Evolutionary conservation across 2,888 invertebrate genomes (phyloP).

Genomic region (Diaphora mendica): DNA sequence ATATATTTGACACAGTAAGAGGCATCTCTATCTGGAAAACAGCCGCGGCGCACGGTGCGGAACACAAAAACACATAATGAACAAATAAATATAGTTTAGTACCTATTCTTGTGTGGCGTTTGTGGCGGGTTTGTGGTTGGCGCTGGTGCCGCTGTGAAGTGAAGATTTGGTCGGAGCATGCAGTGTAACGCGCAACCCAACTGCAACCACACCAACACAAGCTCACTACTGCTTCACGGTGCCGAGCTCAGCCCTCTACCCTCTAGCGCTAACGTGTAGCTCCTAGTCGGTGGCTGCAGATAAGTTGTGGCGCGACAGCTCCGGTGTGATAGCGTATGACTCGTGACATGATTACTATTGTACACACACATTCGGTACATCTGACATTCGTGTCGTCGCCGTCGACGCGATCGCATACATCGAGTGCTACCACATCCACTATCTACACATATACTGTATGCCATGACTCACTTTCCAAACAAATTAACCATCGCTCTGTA

Average conservation of each 20-base stretch:
- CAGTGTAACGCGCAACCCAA: slow-evolving; percentile 96
- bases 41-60: slow-evolving; percentile 83
- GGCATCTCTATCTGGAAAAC: slow-evolving; percentile 78
- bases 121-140: slow-evolving; percentile 85
- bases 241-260: slow-evolving; percentile 30
- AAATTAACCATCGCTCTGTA: slow-evolving; percentile 72
- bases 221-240: slow-evolving; percentile 76
- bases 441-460: slow-evolving; percentile 71
- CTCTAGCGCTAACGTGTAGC: slow-evolving; percentile 21
- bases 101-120: slow-evolving; percentile 86
- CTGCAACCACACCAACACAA: slow-evolving; percentile 91
- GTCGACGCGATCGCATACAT: slow-evolving; percentile 45
- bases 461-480: slow-evolving; percentile 72
- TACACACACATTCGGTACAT: slow-evolving; percentile 30
- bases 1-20: slow-evolving; percentile 71
- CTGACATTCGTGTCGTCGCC: slow-evolving; percentile 29
- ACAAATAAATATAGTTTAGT: slow-evolving; percentile 83
- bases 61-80: slow-evolving; percentile 85
- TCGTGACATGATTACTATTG: slow-evolving; percentile 43
- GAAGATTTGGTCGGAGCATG: slow-evolving; percentile 91
- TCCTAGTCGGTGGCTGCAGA: slow-evolving; percentile 56
- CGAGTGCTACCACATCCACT: slow-evolving; percentile 80
- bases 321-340: slow-evolving; percentile 38
- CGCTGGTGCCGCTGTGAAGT: slow-evolving; percentile 86
- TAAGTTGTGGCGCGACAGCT: slow-evolving; percentile 48